Base-by-base conservation (phyloP, 2,113 vertebrate species). In the Anhinga anhinga region DNA sequence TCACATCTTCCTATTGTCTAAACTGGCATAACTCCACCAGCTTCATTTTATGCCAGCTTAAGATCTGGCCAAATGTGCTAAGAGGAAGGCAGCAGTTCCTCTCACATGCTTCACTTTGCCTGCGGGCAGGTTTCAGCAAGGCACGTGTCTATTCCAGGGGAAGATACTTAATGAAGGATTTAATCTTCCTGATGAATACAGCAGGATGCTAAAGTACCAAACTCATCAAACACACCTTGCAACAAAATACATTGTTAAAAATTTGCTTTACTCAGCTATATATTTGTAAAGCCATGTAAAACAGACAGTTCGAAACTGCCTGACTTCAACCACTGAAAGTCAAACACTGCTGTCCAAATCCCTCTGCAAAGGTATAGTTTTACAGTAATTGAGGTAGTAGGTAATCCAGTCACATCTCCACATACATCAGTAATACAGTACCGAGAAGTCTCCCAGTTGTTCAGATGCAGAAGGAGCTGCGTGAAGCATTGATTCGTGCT, bases 401-500 rank as follows among this genome's bases (percentile, higher is more conserved):
- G 1, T 49, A 88, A 93, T 32, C 88, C 0, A 1, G 76, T 93
- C 90, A 88, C 90, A 92, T 90, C 87, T 49, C 47, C 5, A 2
- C 36, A 42, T 23, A 32, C 80, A 78, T 73, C 84, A 80, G 70
- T 27, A 88, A 86, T 63, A 88, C 88, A 69, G 90, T 32, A 87
- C 88, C 1, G 4, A 93, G 92, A 79, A 95, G 88, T n/a, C 77
- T 94, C 92, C 63, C 2, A 12, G 30, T 36, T 71, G 87, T 81
- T 89, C 65, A 84, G 85, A 47, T 4, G 5, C 90, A 86, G 88
- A 90, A 91, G 80, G 83, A 95, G 90, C 94, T 8, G 18, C n/a
- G 11, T 80, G 82, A 62, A 91, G 81, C 88, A 77, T 59, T 92
- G 96, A 95, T 96, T 97, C 97, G 90, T 5, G 4, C 79, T 69